Conservation (phyloP, 2,113 vertebrate species). For the Blennius ocellaris region DNA sequence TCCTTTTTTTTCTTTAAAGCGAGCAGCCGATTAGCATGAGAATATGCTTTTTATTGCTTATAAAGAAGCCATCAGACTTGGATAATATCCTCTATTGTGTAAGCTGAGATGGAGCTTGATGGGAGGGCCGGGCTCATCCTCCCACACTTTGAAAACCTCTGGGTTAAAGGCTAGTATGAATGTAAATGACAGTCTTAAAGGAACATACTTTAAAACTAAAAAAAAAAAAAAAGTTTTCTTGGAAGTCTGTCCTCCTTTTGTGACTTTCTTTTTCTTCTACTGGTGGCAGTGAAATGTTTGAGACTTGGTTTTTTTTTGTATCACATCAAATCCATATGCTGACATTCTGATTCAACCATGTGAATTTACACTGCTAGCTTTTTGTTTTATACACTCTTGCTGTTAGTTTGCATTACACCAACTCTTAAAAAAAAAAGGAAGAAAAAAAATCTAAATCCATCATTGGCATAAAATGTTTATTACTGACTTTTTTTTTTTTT, state of each 20-base stretch:
- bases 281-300: conserved; percentile 9
- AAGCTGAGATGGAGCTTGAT: no score
- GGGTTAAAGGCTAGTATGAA: conserved; percentile 47
- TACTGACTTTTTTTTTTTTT: not conserved
- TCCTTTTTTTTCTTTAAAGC: no score
- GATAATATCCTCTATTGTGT: no score
- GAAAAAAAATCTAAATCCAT: no score
- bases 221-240: not conserved
- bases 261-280: conserved; percentile 8
- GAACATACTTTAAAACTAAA: conserved; percentile 24
- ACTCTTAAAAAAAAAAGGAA: conserved; percentile 1
- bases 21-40: no score
- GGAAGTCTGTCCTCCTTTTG: conserved; percentile 15
- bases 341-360: conserved; percentile 22
- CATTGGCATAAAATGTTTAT: not conserved
- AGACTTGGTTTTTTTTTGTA: conserved; percentile 26
- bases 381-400: conserved; percentile 34
- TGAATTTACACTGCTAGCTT: conserved; percentile 8
- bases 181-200: conserved; percentile 50
- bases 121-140: no score
- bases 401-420: conserved; percentile 8
- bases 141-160: no score
- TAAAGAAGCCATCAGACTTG: no score
- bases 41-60: no score
- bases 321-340: conserved; percentile 34